Base-by-base conservation (phyloP, 2,888 invertebrate genomes). In the Rhagium mordax region DNA sequence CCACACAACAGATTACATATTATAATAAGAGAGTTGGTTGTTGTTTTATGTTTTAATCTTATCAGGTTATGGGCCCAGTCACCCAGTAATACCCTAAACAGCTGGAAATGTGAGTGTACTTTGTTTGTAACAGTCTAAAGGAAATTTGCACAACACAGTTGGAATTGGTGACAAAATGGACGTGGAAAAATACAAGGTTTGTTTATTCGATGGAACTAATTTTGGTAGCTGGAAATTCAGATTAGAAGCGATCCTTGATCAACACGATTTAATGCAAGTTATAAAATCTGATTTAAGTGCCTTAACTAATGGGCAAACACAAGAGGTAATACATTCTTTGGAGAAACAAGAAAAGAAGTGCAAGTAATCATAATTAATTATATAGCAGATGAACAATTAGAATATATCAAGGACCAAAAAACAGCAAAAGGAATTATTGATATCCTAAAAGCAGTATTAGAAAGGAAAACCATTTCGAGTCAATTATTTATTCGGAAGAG, bases 401-500 rank as follows among this genome's bases (percentile, higher is more conserved):
- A n/a, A n/a, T n/a, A n/a, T n/a, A n/a, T n/a, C n/a, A n/a, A n/a
- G n/a, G n/a, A n/a, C n/a, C n/a, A n/a, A n/a, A n/a, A n/a, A n/a
- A n/a, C n/a, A n/a, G n/a, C n/a, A n/a, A n/a, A n/a, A n/a, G n/a
- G n/a, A n/a, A 57, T 70, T 2, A n/a, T 18, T 5, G 41, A 33
- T n/a, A 60, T 48, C 0, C 27, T 57, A 41, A 21, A 64, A 21
- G n/a, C 47, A 5, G n/a, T 48, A 3, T 64, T 70, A 47, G 70
- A 64, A 27, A 64, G 64, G 10, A 64, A 65, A 61, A 48, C 33
- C 2, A 57, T 57, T 0, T 20, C 70, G 0, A 64, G 57, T 15
- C 70, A 70, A 13, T 24, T 70, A 15, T 59, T 57, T 8, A 24
- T 70, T 2, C 10, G 65, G 13, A 70, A 64, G 29, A 48, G 3